Conservation (phyloP, 2,797 vertebrate species). For the Petrocephalus schoutedeni region DNA sequence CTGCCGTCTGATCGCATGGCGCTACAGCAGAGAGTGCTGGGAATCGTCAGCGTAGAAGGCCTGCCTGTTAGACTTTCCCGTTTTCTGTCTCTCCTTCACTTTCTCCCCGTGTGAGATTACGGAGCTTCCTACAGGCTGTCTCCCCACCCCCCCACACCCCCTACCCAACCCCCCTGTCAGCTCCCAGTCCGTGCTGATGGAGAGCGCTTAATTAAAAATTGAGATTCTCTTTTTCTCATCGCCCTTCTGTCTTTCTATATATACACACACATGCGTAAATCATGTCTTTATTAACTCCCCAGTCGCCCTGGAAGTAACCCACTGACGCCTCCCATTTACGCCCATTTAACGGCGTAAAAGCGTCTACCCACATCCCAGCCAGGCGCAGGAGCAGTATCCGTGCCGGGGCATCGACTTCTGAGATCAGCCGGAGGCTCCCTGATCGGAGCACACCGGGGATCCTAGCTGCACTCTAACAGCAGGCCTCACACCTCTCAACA, state of each 20-base stretch:
- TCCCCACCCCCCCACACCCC: background rate
- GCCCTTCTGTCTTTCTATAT: conserved; percentile 47
- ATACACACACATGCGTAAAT: conserved; percentile 48
- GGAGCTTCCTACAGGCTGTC: conserved; percentile 1
- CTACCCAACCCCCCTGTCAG: conserved; percentile 16
- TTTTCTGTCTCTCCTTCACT: background rate
- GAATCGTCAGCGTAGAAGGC: too few species aligned
- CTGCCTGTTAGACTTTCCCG: background rate
- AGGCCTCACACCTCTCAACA: background rate
- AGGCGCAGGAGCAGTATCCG: background rate
- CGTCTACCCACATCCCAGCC: background rate
- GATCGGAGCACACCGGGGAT: conserved; percentile 5
- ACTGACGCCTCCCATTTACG: conserved; percentile 24
- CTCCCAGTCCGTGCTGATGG: conserved; percentile 20
- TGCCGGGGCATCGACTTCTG: conserved; percentile 20
- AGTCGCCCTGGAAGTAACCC: conserved; percentile 30
- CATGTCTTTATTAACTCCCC: conserved; percentile 45
- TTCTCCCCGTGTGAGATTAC: conserved; percentile 11
- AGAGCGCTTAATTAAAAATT: conserved; percentile 38
- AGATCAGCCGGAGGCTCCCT: background rate
- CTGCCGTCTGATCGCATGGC: background rate
- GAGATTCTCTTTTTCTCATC: conserved; percentile 24
- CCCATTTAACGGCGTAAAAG: background rate
- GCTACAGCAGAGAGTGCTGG: background rate
- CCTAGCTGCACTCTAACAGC: conserved; percentile 24